A percentile compares a stretch with the other conserved stretches of the same genome.
Conservation (phyloP, 1,140 invertebrate genomes). For the Drosophila insularis region DNA sequence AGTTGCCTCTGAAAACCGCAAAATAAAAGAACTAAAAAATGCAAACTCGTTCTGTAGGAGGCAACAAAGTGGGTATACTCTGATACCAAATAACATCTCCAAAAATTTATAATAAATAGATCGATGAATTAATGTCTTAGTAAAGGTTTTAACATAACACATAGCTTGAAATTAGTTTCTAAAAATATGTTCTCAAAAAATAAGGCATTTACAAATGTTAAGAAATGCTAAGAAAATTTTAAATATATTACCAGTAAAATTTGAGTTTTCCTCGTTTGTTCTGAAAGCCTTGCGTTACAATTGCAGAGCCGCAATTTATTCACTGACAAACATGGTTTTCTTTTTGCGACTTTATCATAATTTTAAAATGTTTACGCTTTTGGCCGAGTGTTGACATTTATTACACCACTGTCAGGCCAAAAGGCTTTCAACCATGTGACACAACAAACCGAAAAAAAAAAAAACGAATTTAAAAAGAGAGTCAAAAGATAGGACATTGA, state of each 20-base stretch:
- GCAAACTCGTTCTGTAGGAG: not conserved
- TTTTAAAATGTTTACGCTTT: conserved; percentile 35
- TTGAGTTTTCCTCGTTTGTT: not conserved
- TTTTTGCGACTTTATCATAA: conserved; percentile 40
- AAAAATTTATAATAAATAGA: too few species aligned
- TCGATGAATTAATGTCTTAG: too few species aligned
- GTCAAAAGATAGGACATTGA: conserved; percentile 11
- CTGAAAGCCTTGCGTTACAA: not conserved
- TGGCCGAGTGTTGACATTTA: conserved; percentile 48
- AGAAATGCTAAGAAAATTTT: too few species aligned
- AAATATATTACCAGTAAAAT: too few species aligned
- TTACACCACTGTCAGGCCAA: conserved; percentile 44
- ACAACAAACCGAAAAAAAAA: not conserved
- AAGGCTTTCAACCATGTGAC: conserved; percentile 20
- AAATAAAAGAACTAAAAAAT: conserved; percentile 5
- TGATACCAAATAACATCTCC: too few species aligned
- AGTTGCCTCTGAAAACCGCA: conserved; percentile 13
- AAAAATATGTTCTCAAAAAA: too few species aligned
- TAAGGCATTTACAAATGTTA: too few species aligned
- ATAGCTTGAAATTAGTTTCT: too few species aligned
- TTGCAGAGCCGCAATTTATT: not conserved
- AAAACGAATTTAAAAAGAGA: conserved; percentile 2
- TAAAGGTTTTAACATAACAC: too few species aligned
- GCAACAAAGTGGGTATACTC: not conserved
- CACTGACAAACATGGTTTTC: not conserved